Conservation (phyloP, 2,888 invertebrate genomes). For the Acrobasis consociella region DNA sequence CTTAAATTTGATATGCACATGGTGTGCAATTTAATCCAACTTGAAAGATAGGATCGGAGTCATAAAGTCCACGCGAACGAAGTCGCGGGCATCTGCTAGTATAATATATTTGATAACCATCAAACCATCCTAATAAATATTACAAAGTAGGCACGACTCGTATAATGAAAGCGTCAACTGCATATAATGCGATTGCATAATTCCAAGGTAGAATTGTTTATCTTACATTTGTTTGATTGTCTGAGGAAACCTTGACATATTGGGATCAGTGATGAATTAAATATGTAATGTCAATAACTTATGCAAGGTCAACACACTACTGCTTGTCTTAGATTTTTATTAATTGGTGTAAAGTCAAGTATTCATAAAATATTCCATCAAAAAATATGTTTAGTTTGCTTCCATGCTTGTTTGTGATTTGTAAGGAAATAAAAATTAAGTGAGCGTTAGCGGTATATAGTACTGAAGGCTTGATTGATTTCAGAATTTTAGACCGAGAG, state of each 20-base stretch:
- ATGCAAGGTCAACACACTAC: slow-evolving; percentile 3
- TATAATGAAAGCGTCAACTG: slow-evolving; percentile 1
- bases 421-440: too few species aligned
- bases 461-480: too few species aligned
- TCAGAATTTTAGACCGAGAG: too few species aligned
- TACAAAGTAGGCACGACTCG: background rate
- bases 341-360: slow-evolving; percentile 26
- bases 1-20: too few species aligned
- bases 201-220: slow-evolving; percentile 41
- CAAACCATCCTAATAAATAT: background rate
- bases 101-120: background rate
- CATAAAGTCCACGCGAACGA: too few species aligned
- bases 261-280: slow-evolving; percentile 25
- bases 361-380: too few species aligned
- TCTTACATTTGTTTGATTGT: slow-evolving; percentile 30
- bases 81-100: too few species aligned
- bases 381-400: too few species aligned
- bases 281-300: slow-evolving; percentile 22
- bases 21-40: too few species aligned
- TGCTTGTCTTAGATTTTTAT: slow-evolving; percentile 21
- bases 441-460: too few species aligned
- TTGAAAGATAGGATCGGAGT: too few species aligned
- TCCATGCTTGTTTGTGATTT: too few species aligned
- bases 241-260: slow-evolving; percentile 34
- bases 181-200: slow-evolving; percentile 25